Evolutionary conservation across 2,797 vertebrate genomes (phyloP), one percentile per base, ranked within the genome.

Genomic region (Chrysocyon brachyurus): DNA sequence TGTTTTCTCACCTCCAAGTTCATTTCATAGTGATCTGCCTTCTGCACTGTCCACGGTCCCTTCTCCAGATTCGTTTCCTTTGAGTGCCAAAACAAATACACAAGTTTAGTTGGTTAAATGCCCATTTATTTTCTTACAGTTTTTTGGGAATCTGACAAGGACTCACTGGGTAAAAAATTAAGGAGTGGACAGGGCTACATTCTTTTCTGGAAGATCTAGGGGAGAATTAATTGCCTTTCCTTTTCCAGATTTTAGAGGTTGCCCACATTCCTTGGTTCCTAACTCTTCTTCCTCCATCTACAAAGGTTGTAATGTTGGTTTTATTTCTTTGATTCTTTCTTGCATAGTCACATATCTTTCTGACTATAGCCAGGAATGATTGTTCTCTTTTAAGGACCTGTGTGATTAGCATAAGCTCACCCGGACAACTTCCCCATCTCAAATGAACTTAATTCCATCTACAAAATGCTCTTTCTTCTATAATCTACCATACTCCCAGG

Each of bases 251-350:
- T 88, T 46, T 52, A 72, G 31, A 46, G 40, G 40, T 46, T 46
- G 40, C 40, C 40, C 40, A 46, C 40, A 46, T 46, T 46, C 40
- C 40, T 86, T 91, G 54, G 66, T 81, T 95, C 21, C 36, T 64
- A 57, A 26, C 14, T 14, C 40, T 24, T 6, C 17, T 86, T 61
- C 17, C 46, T 82, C 56, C 17, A 12, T 90, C 56, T 87, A 33
- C 49, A 52, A 72, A 72, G 0, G 5, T 40, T 81, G 5, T 24
- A 83, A 14, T 3, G 1, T 73, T 86, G 36, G 7, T 83, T 90
- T 12, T 31, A 49, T 78, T 54, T 95, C 6, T 93, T 5, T 93
- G 26, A 28, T 93, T 95, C 16, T 86, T 12, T 89, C 56, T 86
- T 72, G 22, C 52, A 64, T 40, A 72, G 24, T 85, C 56, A 52